These are phyloP conservation scores for Salpingus planirostris DNA, from an alignment of 2,888 invertebrate genomes.

Conservation along the genomic window DNA sequence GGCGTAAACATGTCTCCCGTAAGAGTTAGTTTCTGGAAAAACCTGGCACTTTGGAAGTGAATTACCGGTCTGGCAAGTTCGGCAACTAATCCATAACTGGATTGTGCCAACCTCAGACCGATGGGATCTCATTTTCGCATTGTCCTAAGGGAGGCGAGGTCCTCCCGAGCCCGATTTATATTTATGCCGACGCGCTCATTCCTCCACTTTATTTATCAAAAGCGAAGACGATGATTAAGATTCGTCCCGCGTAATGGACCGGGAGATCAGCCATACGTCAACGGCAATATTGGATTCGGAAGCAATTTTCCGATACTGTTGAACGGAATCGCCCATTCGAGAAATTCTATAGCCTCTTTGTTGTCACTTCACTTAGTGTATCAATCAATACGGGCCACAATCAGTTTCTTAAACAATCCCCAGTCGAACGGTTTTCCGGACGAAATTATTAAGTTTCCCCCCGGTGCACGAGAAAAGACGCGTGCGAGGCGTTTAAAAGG, in stretches of 20 bases:
- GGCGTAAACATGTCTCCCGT: too few relatives aligned
- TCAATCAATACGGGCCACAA: slow-evolving; percentile 22
- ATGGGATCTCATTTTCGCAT: too few relatives aligned
- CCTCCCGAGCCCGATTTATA: too few relatives aligned
- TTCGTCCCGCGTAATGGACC: slow-evolving; percentile 18
- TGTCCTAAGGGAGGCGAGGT: too few relatives aligned
- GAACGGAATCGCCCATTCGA: slow-evolving; percentile 25
- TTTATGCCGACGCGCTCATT: too few relatives aligned
- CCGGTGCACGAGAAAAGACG: background rate
- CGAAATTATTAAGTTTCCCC: slow-evolving; percentile 13
- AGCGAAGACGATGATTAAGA: slow-evolving; percentile 12
- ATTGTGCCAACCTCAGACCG: too few relatives aligned
- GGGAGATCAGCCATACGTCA: slow-evolving; percentile 27
- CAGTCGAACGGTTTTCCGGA: slow-evolving; percentile 10
- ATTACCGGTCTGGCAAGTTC: too few relatives aligned
- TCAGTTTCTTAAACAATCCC: slow-evolving; percentile 21
- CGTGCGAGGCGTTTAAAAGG: slow-evolving; percentile 1
- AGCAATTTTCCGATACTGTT: slow-evolving; percentile 26
- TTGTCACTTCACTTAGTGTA: slow-evolving; percentile 28
- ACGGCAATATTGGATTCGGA: slow-evolving; percentile 29
- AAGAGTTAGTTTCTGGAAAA: too few relatives aligned
- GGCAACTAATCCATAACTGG: too few relatives aligned
- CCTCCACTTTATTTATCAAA: too few relatives aligned
- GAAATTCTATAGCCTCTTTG: slow-evolving; percentile 27
- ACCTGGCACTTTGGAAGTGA: too few relatives aligned